Base-by-base conservation (phyloP, 1,140 invertebrate species). In the Mizuhopecten yessoensis region DNA sequence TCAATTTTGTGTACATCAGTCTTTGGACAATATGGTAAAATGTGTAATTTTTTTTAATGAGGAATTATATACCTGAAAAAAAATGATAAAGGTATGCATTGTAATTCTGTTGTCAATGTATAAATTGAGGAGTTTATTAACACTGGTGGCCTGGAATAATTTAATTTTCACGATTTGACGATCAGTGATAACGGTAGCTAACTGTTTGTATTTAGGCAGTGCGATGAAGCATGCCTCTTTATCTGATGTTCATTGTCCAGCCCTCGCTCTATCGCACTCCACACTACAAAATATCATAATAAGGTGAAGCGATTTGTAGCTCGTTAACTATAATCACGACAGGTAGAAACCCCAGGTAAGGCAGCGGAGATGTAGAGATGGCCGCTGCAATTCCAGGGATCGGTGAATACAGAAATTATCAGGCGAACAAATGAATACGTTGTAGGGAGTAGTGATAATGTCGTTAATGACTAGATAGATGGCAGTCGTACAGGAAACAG, bases 81-180 rank as follows among this genome's bases (percentile, higher is more conserved):
- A 29, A 75, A 29, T 29, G 23, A 75, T 75, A 13, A 29, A 29
- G 57, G 57, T 29, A 75, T 1, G 23, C 57, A 29, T 23, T 75
- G 57, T 9, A 3, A n/a, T 29, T 5, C n/a, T 75, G 3, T 75
- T 75, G 57, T 75, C 5, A n/a, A 29, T 3, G 23, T 17, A n/a
- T 29, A 75, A n/a, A 75, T 29, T 75, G 42, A 15, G 1, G 42
- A 75, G 57, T 75, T 5, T 75, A 75, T n/a, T n/a, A 75, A 29
- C 57, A 75, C 5, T 29, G 57, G n/a, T 75, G 57, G 23, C 11
- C 23, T 13, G 57, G 57, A 75, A 75, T 75, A 75, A 75, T 75
- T 75, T 75, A 75, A 75, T 75, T 75, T 75, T 75, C 57, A 75
- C n/a, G 57, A 29, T 75, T 75, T 75, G 57, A 29, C 57, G 57